Evolutionary conservation across 2,797 vertebrate genomes (phyloP).

Genomic region (Tokudaia tokunoshimensis): DNA sequence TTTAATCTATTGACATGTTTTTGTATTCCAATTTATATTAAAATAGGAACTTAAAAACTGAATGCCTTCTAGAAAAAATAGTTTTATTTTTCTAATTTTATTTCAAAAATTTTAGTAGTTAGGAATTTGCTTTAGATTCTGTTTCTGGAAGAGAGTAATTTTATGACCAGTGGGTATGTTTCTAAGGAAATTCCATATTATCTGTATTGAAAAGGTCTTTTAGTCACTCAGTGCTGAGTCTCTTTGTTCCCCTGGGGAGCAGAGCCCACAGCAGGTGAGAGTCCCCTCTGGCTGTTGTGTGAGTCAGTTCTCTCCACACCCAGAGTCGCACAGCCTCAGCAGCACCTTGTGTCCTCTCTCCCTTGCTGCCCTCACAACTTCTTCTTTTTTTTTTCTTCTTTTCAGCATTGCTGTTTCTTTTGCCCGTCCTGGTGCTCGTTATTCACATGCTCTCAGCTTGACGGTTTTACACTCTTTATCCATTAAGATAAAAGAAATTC

Average conservation of each 20-base stretch:
- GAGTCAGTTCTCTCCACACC: neutral
- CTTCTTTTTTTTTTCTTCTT: neutral
- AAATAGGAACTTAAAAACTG: slow-evolving; percentile 38
- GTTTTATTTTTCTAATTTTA: slow-evolving; percentile 54
- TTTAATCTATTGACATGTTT: slow-evolving; percentile 9
- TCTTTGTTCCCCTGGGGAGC: slow-evolving; percentile 4
- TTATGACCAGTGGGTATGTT: neutral
- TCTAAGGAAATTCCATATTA: slow-evolving; percentile 8
- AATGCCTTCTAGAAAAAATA: neutral
- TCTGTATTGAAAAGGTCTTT: neutral
- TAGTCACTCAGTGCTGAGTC: slow-evolving; percentile 19
- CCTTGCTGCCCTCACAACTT: no score
- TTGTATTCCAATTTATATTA: slow-evolving; percentile 25
- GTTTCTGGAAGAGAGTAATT: slow-evolving; percentile 44
- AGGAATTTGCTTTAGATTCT: slow-evolving; percentile 43
- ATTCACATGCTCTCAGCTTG: slow-evolving; percentile 25
- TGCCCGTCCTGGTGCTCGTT: neutral
- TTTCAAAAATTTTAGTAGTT: slow-evolving; percentile 39
- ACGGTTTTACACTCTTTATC: neutral
- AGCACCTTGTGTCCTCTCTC: no score
- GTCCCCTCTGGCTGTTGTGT: neutral
- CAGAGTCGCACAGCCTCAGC: no score
- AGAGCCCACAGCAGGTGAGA: neutral
- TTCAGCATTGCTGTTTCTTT: neutral
- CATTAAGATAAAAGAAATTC: slow-evolving; percentile 50